These are phyloP conservation scores for Periparus ater DNA, from an alignment of 2,797 vertebrate species.

Conservation along the genomic window DNA sequence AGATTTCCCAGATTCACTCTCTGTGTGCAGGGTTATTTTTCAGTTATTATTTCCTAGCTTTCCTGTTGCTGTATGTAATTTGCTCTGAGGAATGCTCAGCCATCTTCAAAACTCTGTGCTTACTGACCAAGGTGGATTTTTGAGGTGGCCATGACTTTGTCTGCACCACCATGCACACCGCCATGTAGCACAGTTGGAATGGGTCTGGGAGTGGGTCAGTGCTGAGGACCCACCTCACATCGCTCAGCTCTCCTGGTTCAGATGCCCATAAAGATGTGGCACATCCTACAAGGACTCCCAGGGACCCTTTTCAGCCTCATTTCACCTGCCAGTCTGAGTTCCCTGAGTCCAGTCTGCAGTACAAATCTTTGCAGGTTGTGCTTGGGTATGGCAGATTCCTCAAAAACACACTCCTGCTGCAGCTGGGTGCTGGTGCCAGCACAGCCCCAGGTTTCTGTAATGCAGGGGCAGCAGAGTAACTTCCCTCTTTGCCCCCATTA, in stretches of 20 bases:
- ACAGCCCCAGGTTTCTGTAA: neutral
- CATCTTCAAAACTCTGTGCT: neutral
- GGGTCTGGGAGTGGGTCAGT: neutral
- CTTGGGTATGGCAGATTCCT: neutral
- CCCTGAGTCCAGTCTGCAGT: neutral
- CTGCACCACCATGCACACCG: neutral
- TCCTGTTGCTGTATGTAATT: neutral
- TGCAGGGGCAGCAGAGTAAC: neutral
- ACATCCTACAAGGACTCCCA: accelerated
- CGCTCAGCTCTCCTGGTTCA: neutral
- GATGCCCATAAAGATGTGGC: neutral
- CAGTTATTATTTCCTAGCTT: neutral
- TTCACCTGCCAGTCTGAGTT: neutral
- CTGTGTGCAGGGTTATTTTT: neutral
- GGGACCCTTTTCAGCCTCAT: neutral
- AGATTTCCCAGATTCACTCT: conserved; percentile 16
- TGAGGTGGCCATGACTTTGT: neutral
- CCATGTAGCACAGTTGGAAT: neutral
- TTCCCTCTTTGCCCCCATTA: neutral
- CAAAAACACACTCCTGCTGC: neutral
- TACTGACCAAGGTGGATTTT: neutral
- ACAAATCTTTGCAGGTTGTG: neutral
- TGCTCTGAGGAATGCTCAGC: neutral
- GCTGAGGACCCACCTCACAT: neutral
- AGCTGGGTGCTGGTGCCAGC: neutral